Evolutionary conservation across 2,797 vertebrate genomes (phyloP).

Genomic region (Ciconia nigra): DNA sequence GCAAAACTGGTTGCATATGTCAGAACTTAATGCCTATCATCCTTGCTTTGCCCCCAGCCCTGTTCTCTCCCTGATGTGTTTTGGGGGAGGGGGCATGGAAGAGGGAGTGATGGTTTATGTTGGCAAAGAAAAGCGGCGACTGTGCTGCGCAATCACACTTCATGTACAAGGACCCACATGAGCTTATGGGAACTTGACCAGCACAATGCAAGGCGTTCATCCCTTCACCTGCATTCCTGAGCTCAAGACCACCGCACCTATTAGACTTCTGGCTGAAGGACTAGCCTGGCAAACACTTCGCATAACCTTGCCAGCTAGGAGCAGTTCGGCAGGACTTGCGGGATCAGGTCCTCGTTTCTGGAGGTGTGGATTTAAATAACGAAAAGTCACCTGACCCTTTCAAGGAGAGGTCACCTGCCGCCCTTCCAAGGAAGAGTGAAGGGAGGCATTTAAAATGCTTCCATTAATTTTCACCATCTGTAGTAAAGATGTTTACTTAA

Average conservation of each 20-base stretch:
- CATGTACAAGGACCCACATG: fast-evolving
- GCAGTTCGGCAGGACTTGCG: neutral
- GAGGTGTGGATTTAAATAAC: neutral
- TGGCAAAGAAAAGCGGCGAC: neutral
- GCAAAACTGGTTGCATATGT: neutral
- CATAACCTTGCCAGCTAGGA: neutral
- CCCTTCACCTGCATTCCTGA: conserved; percentile 2
- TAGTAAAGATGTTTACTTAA: neutral
- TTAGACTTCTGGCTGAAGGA: neutral
- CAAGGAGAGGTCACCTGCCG: neutral
- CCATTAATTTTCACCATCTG: neutral
- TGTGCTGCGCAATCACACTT: neutral
- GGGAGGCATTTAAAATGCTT: neutral
- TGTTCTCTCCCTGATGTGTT: neutral
- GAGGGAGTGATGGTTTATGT: neutral
- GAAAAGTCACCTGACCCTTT: neutral
- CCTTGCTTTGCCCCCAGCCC: neutral
- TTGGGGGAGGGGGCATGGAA: neutral
- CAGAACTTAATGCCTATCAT: neutral
- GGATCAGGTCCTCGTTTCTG: neutral
- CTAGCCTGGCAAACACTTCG: neutral
- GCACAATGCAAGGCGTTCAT: neutral
- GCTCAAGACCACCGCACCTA: neutral
- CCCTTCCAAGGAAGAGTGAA: neutral
- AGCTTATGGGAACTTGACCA: neutral